Conservation (phyloP, 2,797 vertebrate genomes). For the Tragelaphus oryx region DNA sequence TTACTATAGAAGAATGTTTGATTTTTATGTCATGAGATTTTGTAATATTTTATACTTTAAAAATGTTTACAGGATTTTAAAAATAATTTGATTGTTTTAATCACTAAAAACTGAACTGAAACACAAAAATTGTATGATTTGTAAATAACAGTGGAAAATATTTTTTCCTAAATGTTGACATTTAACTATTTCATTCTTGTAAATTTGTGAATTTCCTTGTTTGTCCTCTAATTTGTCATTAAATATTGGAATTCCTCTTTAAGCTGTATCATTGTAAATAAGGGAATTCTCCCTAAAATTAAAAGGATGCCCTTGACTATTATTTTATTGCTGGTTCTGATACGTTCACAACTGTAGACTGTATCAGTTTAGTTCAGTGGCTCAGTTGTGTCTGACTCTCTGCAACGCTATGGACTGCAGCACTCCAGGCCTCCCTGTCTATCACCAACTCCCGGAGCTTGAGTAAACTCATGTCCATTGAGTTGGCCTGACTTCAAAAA, state of each 20-base stretch:
- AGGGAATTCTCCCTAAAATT: neutral
- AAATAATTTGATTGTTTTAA: neutral
- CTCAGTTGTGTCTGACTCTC: rapidly evolving
- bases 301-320: neutral
- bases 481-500: neutral
- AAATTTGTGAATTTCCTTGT: neutral
- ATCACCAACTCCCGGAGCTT: neutral
- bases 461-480: neutral
- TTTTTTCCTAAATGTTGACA: neutral
- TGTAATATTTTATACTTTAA: neutral
- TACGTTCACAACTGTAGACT: neutral
- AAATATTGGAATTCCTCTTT: neutral
- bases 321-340: neutral
- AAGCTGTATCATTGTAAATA: neutral
- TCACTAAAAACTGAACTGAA: neutral
- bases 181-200: neutral
- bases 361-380: neutral
- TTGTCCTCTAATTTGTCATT: neutral
- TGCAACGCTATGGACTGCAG: neutral
- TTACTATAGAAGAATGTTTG: neutral
- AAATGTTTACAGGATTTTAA: neutral
- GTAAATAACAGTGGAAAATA: neutral
- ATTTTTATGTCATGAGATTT: neutral
- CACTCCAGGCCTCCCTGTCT: neutral
- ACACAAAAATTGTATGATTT: neutral